phyloP scores from a whole-genome alignment of 2,113 vertebrate genomes.

The Orientallactaga bullata region DNA sequence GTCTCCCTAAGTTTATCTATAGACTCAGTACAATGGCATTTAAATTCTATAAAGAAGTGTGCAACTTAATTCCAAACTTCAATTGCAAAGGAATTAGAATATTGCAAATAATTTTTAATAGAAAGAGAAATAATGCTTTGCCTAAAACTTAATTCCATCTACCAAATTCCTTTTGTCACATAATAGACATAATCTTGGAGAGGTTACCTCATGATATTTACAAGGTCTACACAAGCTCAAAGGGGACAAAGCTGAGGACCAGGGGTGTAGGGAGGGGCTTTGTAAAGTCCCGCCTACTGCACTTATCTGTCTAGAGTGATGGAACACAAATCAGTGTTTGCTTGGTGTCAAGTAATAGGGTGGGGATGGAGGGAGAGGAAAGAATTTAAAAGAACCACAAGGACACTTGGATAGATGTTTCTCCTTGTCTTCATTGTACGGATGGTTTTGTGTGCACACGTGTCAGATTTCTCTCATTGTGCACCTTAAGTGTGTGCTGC shows the following conservation, averaged over 20 bases:
- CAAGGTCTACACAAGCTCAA: neutral
- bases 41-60: too few species aligned
- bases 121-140: neutral
- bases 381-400: neutral
- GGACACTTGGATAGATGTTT: neutral
- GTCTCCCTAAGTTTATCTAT: too few species aligned
- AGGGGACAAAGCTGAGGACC: neutral
- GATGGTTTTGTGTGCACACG: neutral
- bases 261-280: neutral
- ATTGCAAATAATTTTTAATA: too few species aligned
- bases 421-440: neutral
- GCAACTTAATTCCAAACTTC: too few species aligned
- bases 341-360: neutral
- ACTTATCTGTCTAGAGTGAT: neutral
- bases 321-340: neutral
- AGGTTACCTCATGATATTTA: neutral
- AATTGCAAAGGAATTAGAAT: too few species aligned
- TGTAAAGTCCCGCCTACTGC: neutral
- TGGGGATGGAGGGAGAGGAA: neutral
- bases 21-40: too few species aligned
- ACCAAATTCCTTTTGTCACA: neutral
- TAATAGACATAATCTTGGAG: neutral
- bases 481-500: too few species aligned
- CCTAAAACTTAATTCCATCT: neutral
- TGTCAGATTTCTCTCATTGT: neutral